Evolutionary conservation across 2,113 vertebrate genomes (phyloP), one percentile per base, ranked within the genome.

Genomic region (Thymallus thymallus): DNA sequence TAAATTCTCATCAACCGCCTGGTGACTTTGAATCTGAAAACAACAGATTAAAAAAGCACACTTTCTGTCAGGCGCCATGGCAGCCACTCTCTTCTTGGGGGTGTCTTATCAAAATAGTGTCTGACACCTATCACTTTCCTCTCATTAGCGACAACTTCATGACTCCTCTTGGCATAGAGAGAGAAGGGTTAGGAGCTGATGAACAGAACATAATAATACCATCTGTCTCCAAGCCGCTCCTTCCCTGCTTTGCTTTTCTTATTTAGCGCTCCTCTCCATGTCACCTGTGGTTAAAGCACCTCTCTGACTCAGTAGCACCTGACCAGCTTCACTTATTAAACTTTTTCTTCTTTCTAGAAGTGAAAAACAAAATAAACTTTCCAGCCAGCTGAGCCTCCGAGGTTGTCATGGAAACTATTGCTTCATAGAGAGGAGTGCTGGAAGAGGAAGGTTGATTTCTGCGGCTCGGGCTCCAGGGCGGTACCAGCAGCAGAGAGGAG

Each of bases 321-420:
- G 35, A 41, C 35, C 35, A 41, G 9, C 35, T 41, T 41, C 35
- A 41, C 35, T 41, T 41, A 41, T 41, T 41, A 10, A 3, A 41
- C 35, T 55, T 55, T 55, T 55, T 55, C 51, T 55, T 55, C 4
- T 20, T 41, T 55, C 51, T 20, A 55, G 51, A 30, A 66, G 63
- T 41, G 35, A 41, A 41, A 9, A 41, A 82, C 71, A 60, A 78
- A 76, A 26, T 3, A 60, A 22, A 60, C 20, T 22, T 60, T 60
- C 56, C 56, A 7, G 56, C n/a, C 13, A 60, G 18, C n/a, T 60
- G 56, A 60, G n/a, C n/a, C 10, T n/a, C 16, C 56, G 1, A 2
- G 66, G 83, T 85, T 80, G 71, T 78, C 74, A 76, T 80, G 79
- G 75, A 55, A 73, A 81, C 80, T 6, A 60, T 7, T 22, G 56